Base-by-base conservation (phyloP, 2,797 vertebrate species). In the Tenualosa thibaudeaui region DNA sequence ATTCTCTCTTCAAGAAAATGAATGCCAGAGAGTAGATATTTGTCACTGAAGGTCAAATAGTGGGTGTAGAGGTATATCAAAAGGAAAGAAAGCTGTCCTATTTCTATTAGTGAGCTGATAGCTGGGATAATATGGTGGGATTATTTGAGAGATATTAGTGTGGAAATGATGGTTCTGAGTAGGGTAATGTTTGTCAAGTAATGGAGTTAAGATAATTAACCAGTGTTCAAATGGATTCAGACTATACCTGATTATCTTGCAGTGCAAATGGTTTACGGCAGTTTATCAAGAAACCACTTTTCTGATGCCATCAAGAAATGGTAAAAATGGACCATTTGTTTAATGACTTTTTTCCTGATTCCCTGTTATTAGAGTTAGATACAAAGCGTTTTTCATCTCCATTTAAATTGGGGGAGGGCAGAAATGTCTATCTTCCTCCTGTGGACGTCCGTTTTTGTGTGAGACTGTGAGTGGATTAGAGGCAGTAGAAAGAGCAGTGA, bases 101-200 rank as follows among this genome's bases (percentile, higher is more conserved):
- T 71, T 50, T 83, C 82, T 65, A 68, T 83, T 71, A 68, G 60
- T 24, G 15, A 56, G 31, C 13, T 60, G 53, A 81, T 84, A 81
- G 83, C 46, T 81, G 51, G 43, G 71, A 81, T 60, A 78, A 56
- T 46, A 43, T 37, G 15, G 56, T 58, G n/a, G 19, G 7, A 6
- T 31, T 81, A 50, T 84, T 81, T 81, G 60, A 81, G 49, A 22
- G 17, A 17, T 40, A 37, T 37, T 75, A 15, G 24, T 50, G 19
- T 81, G 71, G 75, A 84, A 84, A 81, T 81, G 22, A 84, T 68
- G 62, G 68, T 83, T 78, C 46, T 81, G 15, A 49, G 58, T 54
- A 78, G 51, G 15, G 75, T 49, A 19, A 31, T 81, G 37, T 78
- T 40, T 50, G 40, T 82, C 54, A 31, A 50, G 43, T 24, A 81